Conservation (phyloP, 2,888 invertebrate species). For the Fragum sueziense region DNA sequence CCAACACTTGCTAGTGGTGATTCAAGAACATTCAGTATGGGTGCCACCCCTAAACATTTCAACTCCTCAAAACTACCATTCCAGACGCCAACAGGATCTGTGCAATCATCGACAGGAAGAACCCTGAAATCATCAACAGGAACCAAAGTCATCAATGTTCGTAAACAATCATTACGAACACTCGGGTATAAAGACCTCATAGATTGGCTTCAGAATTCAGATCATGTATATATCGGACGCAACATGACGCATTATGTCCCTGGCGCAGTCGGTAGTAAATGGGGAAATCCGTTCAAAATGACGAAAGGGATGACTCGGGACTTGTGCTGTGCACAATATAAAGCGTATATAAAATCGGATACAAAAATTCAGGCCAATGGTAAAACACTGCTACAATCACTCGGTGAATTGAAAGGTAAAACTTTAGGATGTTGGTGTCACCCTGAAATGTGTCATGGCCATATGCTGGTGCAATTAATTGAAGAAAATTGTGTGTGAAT, state of each 20-base stretch:
- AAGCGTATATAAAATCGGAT: slow-evolving; percentile 48
- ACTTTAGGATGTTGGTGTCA: slow-evolving; percentile 66
- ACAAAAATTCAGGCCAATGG: slow-evolving; percentile 50
- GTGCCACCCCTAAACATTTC: no score
- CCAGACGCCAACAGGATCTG: no score
- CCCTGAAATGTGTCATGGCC: slow-evolving; percentile 63
- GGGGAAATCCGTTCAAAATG: slow-evolving; percentile 60
- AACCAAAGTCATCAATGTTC: slow-evolving; percentile 5
- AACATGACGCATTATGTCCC: slow-evolving; percentile 61
- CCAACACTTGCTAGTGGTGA: no score
- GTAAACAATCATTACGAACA: slow-evolving; percentile 2
- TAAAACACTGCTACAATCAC: slow-evolving; percentile 51
- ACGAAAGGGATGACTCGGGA: slow-evolving; percentile 38
- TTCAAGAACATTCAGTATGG: no score
- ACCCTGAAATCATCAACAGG: neutral
- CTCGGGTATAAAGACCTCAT: slow-evolving; percentile 38
- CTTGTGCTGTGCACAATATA: slow-evolving; percentile 43
- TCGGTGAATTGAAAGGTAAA: slow-evolving; percentile 63
- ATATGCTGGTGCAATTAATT: slow-evolving; percentile 52
- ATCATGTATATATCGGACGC: slow-evolving; percentile 63
- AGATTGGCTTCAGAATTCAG: slow-evolving; percentile 57
- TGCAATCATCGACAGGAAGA: no score
- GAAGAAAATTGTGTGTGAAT: slow-evolving; percentile 39
- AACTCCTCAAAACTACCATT: no score
- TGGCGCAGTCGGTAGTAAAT: slow-evolving; percentile 62